Conservation (phyloP, 2,113 vertebrate genomes). For the Sigmodon hispidus region DNA sequence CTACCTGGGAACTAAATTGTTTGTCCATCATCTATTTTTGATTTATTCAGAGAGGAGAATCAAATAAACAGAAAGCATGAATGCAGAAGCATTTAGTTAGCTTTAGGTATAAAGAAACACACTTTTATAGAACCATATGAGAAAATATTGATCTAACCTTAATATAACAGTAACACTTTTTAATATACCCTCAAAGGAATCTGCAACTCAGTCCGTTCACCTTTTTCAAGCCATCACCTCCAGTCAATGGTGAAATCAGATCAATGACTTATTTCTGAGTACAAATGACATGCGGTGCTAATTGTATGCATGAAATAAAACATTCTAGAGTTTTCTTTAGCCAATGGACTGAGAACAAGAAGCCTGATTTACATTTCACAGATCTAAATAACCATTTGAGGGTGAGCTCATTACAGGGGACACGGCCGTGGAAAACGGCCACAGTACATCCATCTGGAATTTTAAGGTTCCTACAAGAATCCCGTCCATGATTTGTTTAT, state of each 20-base stretch:
- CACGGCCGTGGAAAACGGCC: neutral
- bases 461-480: constrained; percentile 81
- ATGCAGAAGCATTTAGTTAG: neutral
- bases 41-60: neutral
- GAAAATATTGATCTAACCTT: neutral
- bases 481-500: constrained; percentile 86
- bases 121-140: neutral
- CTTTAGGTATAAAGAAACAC: neutral
- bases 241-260: neutral
- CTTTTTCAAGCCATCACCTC: neutral
- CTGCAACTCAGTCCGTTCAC: neutral
- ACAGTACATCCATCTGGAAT: constrained; percentile 68
- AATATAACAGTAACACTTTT: too few relatives aligned
- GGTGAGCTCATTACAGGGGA: constrained; percentile 76
- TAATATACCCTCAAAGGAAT: neutral
- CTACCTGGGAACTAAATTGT: neutral
- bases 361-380: constrained; percentile 70
- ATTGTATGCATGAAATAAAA: constrained; percentile 72
- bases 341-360: constrained; percentile 74
- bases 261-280: neutral
- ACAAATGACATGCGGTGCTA: constrained; percentile 22
- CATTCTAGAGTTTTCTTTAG: constrained; percentile 73
- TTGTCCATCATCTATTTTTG: neutral
- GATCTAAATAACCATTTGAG: constrained; percentile 79
- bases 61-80: neutral